Percentiles rank a stretch among this genome's conserved stretches.
phyloP scores from a whole-genome alignment of 2,888 invertebrate genomes.

The Tiliacea aurago region DNA sequence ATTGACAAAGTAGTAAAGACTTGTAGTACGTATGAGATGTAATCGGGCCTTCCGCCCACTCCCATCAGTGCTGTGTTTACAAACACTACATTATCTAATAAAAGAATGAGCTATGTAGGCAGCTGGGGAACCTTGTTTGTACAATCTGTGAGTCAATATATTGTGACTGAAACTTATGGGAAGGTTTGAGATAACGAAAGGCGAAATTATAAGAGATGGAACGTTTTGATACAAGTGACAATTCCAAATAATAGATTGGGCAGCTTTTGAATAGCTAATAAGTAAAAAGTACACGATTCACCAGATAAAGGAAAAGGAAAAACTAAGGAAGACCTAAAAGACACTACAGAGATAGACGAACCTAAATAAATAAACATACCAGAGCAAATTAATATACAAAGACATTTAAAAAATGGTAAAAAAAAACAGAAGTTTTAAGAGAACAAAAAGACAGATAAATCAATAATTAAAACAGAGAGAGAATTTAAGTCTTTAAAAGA shows the following conservation, averaged over 20 bases:
- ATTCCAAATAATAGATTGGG: constrained; percentile 3
- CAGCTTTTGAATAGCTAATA: neutral
- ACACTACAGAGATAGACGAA: constrained; percentile 9
- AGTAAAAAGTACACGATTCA: neutral
- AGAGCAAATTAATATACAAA: constrained; percentile 1
- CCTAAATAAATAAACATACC: constrained; percentile 17
- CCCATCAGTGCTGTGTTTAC: constrained; percentile 34
- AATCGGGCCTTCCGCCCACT: constrained; percentile 55
- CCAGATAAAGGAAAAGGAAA: neutral
- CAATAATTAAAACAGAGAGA: neutral
- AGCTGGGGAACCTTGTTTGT: constrained; percentile 33
- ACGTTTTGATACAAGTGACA: neutral
- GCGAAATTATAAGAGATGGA: neutral
- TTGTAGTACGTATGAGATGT: constrained; percentile 46
- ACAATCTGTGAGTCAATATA: constrained; percentile 7
- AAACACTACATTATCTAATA: constrained; percentile 52
- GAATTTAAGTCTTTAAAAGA: constrained; percentile 1
- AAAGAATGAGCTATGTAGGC: constrained; percentile 42
- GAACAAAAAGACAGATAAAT: constrained; percentile 26
- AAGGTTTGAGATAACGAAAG: neutral
- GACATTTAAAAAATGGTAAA: constrained; percentile 1
- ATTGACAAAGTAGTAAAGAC: constrained; percentile 32
- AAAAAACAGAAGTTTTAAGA: constrained; percentile 1
- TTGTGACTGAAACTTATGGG: constrained; percentile 36
- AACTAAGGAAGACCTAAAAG: neutral